These are phyloP conservation scores for Polypedilum pembai DNA, from an alignment of 1,140 invertebrate genomes.

Conservation along the genomic window DNA sequence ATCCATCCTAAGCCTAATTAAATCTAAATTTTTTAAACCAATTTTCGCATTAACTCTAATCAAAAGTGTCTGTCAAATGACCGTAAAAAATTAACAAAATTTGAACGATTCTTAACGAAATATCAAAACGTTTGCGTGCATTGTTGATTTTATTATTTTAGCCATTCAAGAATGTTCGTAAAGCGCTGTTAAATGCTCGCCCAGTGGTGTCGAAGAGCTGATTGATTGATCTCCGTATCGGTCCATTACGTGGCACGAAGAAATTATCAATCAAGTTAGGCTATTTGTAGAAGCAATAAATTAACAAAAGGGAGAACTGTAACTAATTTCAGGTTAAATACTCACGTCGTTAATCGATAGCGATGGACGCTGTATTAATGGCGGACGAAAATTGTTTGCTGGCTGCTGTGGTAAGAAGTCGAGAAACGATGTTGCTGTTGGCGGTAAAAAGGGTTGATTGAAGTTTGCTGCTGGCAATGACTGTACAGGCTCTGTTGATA, in stretches of 20 bases:
- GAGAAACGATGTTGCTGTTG: neutral
- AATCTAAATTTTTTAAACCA: too few relatives aligned
- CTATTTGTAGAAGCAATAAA: neutral
- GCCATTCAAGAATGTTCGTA: too few relatives aligned
- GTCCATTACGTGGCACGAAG: neutral
- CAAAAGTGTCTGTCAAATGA: too few relatives aligned
- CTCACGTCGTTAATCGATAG: neutral
- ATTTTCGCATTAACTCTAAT: too few relatives aligned
- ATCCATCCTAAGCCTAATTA: too few relatives aligned
- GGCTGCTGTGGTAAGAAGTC: neutral
- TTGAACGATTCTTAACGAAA: too few relatives aligned
- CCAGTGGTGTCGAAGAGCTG: neutral
- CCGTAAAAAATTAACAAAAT: too few relatives aligned
- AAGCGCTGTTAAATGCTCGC: neutral
- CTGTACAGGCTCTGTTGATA: neutral
- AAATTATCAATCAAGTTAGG: slow-evolving; percentile 1
- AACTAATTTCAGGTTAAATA: slow-evolving; percentile 1
- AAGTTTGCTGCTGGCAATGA: neutral
- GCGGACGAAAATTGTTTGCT: too few relatives aligned
- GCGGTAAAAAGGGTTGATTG: neutral
- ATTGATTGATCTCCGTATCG: neutral
- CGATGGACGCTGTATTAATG: too few relatives aligned
- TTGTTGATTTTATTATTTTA: too few relatives aligned
- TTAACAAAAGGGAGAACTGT: neutral
- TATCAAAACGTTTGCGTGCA: too few relatives aligned